Conservation (phyloP, 2,888 invertebrate species). For the Acrobasis consociella region DNA sequence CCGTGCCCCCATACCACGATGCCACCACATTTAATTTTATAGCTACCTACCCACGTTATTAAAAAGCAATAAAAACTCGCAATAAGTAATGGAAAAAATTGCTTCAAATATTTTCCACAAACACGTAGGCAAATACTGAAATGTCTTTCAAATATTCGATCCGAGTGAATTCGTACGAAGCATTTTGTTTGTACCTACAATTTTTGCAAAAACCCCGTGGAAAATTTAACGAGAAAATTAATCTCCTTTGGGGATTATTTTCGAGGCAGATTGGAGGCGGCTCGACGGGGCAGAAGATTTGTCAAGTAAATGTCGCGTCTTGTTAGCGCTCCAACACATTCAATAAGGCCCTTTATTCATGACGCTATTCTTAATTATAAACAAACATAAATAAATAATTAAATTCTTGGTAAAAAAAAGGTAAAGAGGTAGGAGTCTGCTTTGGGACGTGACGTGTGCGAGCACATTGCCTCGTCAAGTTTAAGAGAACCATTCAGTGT, state of each 20-base stretch:
- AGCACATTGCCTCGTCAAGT: no score
- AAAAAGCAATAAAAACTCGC: no score
- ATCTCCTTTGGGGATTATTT: conserved; percentile 52
- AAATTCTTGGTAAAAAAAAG: no score
- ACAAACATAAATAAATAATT: no score
- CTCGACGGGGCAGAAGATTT: conserved; percentile 43
- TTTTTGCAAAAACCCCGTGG: conserved; percentile 46
- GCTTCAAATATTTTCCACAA: not conserved
- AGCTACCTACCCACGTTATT: no score
- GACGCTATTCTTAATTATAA: no score
- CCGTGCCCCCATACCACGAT: no score
- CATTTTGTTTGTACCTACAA: conserved; percentile 37
- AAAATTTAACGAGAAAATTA: conserved; percentile 55
- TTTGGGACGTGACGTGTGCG: no score
- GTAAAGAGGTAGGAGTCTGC: no score
- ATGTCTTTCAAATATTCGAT: not conserved
- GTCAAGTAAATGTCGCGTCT: conserved; percentile 46
- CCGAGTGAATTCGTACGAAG: conserved; percentile 24
- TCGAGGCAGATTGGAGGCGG: conserved; percentile 37
- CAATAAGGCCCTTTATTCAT: conserved; percentile 4
- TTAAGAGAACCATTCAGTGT: no score
- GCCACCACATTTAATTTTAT: no score
- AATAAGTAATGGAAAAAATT: no score
- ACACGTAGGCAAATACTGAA: not conserved
- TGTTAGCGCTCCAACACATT: conserved; percentile 35